Percentiles rank a stretch among this genome's conserved stretches.
These are phyloP conservation scores for Leptosomus discolor DNA, from an alignment of 2,113 vertebrate species.

Conservation along the genomic window DNA sequence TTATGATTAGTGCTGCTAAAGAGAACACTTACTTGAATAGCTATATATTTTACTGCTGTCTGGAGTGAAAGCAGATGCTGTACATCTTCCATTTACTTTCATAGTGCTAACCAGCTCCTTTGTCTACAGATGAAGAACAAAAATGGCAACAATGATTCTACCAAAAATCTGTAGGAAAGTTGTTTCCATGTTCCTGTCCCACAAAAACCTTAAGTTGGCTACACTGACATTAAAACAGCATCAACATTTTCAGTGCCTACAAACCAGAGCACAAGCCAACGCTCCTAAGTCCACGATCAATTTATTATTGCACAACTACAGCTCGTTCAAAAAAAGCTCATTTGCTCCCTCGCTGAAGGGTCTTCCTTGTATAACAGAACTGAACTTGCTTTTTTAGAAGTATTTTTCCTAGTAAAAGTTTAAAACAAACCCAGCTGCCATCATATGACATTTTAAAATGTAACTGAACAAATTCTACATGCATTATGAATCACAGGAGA, in stretches of 20 bases:
- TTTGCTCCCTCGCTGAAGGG: neutral
- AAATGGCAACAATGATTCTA: neutral
- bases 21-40: constrained; percentile 78
- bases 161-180: neutral
- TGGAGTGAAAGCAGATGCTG: constrained; percentile 78
- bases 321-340: neutral
- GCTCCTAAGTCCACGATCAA: neutral
- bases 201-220: neutral
- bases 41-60: constrained; percentile 86
- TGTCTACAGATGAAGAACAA: constrained; percentile 75
- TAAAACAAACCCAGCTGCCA: neutral
- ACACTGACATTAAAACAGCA: neutral
- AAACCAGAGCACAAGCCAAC: neutral
- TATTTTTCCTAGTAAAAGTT: neutral
- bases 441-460: neutral
- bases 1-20: neutral
- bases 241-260: neutral
- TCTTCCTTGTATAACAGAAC: neutral
- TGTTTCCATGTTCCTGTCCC: neutral
- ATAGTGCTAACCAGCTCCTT: constrained; percentile 88
- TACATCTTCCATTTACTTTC: constrained; percentile 86
- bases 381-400: neutral
- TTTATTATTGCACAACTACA: neutral
- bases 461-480: neutral
- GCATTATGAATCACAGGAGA: neutral